Evolutionary conservation across 2,888 invertebrate genomes (phyloP).

Genomic region (Eurytoma adleriae): DNA sequence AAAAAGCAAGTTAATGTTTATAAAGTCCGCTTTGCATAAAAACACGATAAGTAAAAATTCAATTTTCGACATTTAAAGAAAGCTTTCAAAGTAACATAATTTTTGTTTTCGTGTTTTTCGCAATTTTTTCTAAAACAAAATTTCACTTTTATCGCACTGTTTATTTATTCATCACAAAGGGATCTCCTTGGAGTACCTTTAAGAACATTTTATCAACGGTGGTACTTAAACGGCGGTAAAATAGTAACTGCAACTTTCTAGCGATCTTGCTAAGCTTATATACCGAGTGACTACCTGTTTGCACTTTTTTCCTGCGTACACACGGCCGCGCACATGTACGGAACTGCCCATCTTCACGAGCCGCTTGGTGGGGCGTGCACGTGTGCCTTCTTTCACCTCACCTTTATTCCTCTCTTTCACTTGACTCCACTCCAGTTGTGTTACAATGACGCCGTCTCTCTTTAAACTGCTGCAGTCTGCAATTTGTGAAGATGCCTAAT

Average conservation of each 20-base stretch:
- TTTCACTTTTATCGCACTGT: not conserved
- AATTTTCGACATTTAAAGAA: no score
- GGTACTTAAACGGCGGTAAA: conserved; percentile 67
- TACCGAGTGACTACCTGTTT: conserved; percentile 61
- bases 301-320: conserved; percentile 49
- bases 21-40: no score
- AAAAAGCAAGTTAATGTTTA: no score
- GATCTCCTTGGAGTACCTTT: conserved; percentile 66
- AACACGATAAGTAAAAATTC: no score
- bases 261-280: conserved; percentile 70
- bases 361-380: conserved; percentile 30
- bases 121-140: conserved; percentile 1
- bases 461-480: no score
- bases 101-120: not conserved
- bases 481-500: no score
- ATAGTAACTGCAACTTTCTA: conserved; percentile 72
- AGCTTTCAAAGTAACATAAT: conserved; percentile 16
- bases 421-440: not conserved
- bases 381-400: conserved; percentile 24
- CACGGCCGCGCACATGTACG: not conserved
- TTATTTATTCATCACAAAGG: not conserved
- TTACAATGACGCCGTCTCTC: not conserved
- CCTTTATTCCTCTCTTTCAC: conserved; percentile 7
- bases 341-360: conserved; percentile 59
- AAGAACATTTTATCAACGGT: conserved; percentile 67